A percentile compares a stretch with the other conserved stretches of the same genome.
Conservation (phyloP, 2,113 vertebrate species). For the Perccottus glenii region DNA sequence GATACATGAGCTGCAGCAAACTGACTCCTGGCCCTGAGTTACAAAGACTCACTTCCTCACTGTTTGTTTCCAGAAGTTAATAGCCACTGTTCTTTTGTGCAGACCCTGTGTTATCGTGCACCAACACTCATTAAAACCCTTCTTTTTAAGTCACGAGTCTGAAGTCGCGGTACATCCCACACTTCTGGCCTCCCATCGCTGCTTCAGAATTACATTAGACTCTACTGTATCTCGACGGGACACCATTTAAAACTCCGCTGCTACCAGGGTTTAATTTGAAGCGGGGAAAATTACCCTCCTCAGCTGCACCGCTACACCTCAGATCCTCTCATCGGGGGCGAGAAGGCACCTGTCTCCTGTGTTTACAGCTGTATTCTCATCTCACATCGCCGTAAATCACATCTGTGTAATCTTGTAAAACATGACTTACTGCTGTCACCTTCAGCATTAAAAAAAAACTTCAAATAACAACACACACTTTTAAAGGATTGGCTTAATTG, state of each 20-base stretch:
- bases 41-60: neutral
- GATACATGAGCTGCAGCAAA: too few relatives aligned
- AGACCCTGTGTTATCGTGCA: neutral
- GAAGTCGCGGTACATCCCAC: too few relatives aligned
- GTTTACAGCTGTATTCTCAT: slow-evolving; percentile 55
- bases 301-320: too few relatives aligned
- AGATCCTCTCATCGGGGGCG: neutral
- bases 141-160: neutral
- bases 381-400: slow-evolving; percentile 63
- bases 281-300: too few relatives aligned
- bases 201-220: too few relatives aligned
- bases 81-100: neutral
- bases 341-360: slow-evolving; percentile 26
- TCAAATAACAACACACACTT: slow-evolving; percentile 42
- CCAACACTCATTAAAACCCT: neutral
- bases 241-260: neutral
- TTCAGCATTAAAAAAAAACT: slow-evolving; percentile 62
- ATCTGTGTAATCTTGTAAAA: slow-evolving; percentile 69
- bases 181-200: too few relatives aligned
- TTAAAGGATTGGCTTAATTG: slow-evolving; percentile 66
- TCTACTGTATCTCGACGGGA: too few relatives aligned
- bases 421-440: slow-evolving; percentile 68
- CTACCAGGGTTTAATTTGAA: neutral
- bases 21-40: too few relatives aligned
- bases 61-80: neutral